Percentiles rank a stretch among this genome's conserved stretches.
Evolutionary conservation across 2,113 vertebrate species (phyloP).

Genomic region (Stomatorhinus ivindoensis): DNA sequence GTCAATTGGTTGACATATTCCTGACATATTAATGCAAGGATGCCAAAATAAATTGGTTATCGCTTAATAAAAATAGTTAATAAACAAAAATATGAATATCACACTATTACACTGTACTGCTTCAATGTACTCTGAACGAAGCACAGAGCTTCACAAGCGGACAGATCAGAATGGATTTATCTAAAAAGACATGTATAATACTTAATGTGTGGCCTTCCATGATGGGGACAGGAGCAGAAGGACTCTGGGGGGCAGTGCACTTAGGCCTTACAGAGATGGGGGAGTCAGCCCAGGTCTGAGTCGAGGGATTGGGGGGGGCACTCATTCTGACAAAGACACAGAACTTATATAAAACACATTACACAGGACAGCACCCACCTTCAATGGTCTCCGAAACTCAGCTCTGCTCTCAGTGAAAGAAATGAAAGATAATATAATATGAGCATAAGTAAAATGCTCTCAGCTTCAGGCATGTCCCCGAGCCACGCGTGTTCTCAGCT

Average conservation of each 20-base stretch:
- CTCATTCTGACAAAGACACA: neutral
- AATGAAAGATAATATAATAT: slow-evolving; percentile 1
- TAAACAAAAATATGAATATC: neutral
- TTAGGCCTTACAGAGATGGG: neutral
- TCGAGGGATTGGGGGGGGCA: neutral
- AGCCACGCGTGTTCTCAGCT: too few relatives aligned
- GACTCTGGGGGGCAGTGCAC: neutral
- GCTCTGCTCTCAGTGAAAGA: neutral
- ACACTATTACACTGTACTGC: neutral
- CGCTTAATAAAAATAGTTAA: neutral
- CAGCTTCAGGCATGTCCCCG: too few relatives aligned
- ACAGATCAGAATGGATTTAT: neutral
- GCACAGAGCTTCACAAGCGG: too few relatives aligned
- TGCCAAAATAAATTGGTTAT: neutral
- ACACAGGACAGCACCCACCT: neutral
- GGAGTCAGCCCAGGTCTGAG: neutral
- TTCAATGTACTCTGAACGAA: neutral
- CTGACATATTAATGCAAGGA: neutral
- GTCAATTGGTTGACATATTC: neutral
- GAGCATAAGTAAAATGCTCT: neutral
- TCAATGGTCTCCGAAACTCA: neutral
- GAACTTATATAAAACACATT: neutral
- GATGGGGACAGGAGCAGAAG: neutral
- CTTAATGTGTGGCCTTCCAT: neutral
- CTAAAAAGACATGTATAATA: neutral